Conservation (phyloP, 2,888 invertebrate species). For the Tholera decimalis region DNA sequence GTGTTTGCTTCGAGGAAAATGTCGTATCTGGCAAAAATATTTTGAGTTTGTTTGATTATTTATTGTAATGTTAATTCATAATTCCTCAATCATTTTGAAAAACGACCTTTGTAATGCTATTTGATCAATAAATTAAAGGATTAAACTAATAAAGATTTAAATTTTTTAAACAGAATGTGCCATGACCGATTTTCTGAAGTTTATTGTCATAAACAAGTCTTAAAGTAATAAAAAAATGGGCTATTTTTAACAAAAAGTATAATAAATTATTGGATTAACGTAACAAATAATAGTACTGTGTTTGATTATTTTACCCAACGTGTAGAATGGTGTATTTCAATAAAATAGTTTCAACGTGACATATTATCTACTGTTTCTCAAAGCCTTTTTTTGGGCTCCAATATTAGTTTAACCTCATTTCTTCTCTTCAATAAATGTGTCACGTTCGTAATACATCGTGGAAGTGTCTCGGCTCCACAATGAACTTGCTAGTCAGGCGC, state of each 20-base stretch:
- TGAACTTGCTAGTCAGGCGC: constrained; percentile 86
- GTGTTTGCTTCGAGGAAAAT: constrained; percentile 1
- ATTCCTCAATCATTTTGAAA: constrained; percentile 69
- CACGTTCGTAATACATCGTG: constrained; percentile 78
- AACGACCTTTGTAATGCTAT: constrained; percentile 73
- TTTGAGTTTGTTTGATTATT: constrained; percentile 28
- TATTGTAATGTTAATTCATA: constrained; percentile 43
- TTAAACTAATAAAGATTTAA: constrained; percentile 81
- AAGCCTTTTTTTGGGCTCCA: constrained; percentile 67
- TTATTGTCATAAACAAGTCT: constrained; percentile 82
- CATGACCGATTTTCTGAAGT: constrained; percentile 78
- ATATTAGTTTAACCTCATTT: constrained; percentile 79
- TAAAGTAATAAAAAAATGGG: constrained; percentile 78
- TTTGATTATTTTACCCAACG: constrained; percentile 68
- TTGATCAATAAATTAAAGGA: constrained; percentile 78
- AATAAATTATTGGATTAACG: constrained; percentile 79
- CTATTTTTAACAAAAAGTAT: constrained; percentile 72
- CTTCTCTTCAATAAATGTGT: constrained; percentile 76
- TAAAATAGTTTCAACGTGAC: constrained; percentile 64
- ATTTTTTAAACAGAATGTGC: constrained; percentile 73
- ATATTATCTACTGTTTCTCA: constrained; percentile 52
- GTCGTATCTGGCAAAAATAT: constrained; percentile 20
- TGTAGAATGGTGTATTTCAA: constrained; percentile 67
- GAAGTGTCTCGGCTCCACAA: constrained; percentile 80
- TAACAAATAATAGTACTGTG: constrained; percentile 67